phyloP scores from a whole-genome alignment of 2,888 invertebrate genomes.

The Epinotia demarniana region DNA sequence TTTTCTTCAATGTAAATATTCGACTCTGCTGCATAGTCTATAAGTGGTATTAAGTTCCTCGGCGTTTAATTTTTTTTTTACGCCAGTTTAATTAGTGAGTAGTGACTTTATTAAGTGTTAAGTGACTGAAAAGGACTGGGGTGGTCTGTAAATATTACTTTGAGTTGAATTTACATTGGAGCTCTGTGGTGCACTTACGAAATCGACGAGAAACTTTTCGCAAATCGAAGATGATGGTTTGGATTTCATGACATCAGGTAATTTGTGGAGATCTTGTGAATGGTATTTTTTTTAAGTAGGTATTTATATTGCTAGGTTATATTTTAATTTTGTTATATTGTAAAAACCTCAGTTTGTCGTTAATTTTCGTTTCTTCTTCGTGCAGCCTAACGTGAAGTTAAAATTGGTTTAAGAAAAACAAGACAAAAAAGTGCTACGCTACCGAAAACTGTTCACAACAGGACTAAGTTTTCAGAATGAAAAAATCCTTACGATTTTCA shows the following conservation, averaged over 20 bases:
- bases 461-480: neutral
- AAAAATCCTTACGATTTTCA: no score
- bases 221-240: conserved; percentile 55
- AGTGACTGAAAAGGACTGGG: conserved; percentile 25
- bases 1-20: conserved; percentile 84
- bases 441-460: neutral
- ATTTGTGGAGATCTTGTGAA: conserved; percentile 48
- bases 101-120: conserved; percentile 40
- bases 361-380: neutral
- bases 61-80: conserved; percentile 65
- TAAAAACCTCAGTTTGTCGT: neutral
- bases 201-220: conserved; percentile 50
- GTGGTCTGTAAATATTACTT: conserved; percentile 27
- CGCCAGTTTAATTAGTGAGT: conserved; percentile 50
- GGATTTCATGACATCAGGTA: conserved; percentile 56
- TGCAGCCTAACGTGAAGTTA: neutral
- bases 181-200: conserved; percentile 59
- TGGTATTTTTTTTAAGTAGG: neutral
- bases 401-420: neutral
- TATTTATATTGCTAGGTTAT: conserved; percentile 39
- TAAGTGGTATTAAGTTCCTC: conserved; percentile 84
- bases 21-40: conserved; percentile 83
- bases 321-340: conserved; percentile 17
- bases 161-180: conserved; percentile 34
- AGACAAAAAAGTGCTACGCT: neutral